A percentile compares a stretch with the other conserved stretches of the same genome.
Conservation (phyloP, 2,797 vertebrate genomes). For the Botia kubotai region DNA sequence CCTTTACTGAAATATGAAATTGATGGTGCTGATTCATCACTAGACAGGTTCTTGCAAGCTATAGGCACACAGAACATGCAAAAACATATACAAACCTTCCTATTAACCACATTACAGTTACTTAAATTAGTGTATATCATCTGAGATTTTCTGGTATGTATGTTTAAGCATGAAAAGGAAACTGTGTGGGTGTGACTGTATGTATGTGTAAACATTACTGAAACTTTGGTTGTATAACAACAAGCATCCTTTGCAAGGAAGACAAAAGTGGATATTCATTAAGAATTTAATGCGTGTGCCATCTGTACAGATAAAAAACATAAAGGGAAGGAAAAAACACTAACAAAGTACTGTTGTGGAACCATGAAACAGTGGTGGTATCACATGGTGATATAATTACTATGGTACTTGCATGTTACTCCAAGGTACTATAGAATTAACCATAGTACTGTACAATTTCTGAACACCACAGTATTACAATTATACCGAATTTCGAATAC, state of each 20-base stretch:
- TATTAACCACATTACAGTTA: constrained; percentile 41
- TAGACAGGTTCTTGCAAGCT: constrained; percentile 59
- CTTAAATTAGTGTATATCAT: constrained; percentile 20
- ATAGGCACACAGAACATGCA: constrained; percentile 27
- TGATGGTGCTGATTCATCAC: constrained; percentile 64
- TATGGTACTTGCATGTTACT: no score
- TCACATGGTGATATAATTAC: no score
- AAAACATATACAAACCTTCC: constrained; percentile 7
- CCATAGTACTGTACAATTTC: no score
- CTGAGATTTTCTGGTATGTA: not conserved
- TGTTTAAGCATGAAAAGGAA: constrained; percentile 13
- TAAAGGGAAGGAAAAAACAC: not conserved
- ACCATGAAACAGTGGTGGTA: no score
- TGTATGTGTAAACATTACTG: not conserved
- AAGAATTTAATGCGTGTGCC: not conserved
- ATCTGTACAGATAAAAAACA: not conserved
- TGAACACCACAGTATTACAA: no score
- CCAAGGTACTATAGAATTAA: no score
- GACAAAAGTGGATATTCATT: not conserved
- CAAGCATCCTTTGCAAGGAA: not conserved
- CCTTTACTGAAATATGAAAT: constrained; percentile 76
- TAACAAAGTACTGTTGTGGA: no score
- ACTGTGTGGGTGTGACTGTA: constrained; percentile 4
- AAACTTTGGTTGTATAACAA: not conserved
- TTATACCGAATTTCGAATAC: no score